Evolutionary conservation across 2,888 invertebrate species (phyloP), one percentile per base, ranked within the genome.

Genomic region (Aromia moschata): DNA sequence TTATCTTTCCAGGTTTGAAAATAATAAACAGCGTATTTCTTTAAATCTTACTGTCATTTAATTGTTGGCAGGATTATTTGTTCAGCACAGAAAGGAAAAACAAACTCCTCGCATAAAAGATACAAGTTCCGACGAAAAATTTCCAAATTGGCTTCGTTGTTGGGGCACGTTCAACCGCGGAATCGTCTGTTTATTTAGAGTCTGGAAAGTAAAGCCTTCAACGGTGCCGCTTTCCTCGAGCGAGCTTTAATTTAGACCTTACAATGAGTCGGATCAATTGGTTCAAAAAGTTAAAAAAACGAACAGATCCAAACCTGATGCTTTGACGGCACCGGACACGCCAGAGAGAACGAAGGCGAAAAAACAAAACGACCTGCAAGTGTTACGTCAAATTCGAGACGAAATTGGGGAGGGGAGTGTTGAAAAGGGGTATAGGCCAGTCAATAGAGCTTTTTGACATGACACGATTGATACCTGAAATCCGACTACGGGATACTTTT

Each of bases 391-490:
- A 41, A 46, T 40, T 46, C 41, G 51, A 43, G 55, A 61, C 56
- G 56, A 60, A 65, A 65, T 65, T 63, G 63, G 56, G 53, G 53
- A 46, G 46, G 58, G 58, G 60, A 25, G 25, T 58, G 62, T 65
- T 31, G 31, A 46, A 33, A 31, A 16, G 46, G 14, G 5, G 53
- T 43, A n/a, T n/a, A n/a, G n/a, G n/a, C n/a, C n/a, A n/a, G n/a
- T n/a, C n/a, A n/a, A n/a, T n/a, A n/a, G n/a, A n/a, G n/a, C n/a
- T n/a, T n/a, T n/a, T n/a, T n/a, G n/a, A n/a, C n/a, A n/a, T n/a
- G n/a, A n/a, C n/a, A n/a, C n/a, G n/a, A n/a, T n/a, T n/a, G n/a
- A n/a, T n/a, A n/a, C n/a, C n/a, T n/a, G n/a, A n/a, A n/a, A n/a
- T n/a, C n/a, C n/a, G n/a, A n/a, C n/a, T n/a, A n/a, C n/a, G n/a